Base-by-base conservation (phyloP, 2,113 vertebrate species). In the Paracanthobrama guichenoti region DNA sequence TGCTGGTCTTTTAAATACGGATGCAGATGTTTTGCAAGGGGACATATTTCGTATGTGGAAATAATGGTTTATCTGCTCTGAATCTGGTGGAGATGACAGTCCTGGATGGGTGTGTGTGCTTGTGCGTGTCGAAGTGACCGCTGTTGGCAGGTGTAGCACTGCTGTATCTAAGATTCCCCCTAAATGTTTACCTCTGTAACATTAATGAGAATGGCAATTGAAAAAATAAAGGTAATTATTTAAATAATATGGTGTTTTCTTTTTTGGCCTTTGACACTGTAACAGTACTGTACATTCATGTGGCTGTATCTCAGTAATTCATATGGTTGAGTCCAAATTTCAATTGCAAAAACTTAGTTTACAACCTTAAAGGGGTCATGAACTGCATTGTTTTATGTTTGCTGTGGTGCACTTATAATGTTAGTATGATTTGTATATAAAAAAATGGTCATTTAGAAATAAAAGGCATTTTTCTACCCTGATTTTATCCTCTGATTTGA, bases 151-250 rank as follows among this genome's bases (percentile, higher is more conserved):
- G 74, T 82, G 80, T 77, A 86, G 80, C 85, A 67, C 35, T 59
- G 46, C 66, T 77, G 14, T 77, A 28, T 53, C 20, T 81, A 66
- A 16, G 79, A 39, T 76, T 79, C 39, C 79, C 79, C 42, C 39
- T 77, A 73, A 55, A 86, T 69, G 60, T 76, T 82, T 86, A 86
- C 60, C 24, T 69, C 88, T 87, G 24, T 90, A 90, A 90, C 88
- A 85, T 85, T 86, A 85, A 76, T 90, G 81, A 87, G 55, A 81
- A 81, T 67, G 59, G 79, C 44, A 82, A 90, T 57, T 35, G 85
- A 91, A 81, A 55, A 87, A 88, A 85, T 87, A 72, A 2, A 26
- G 24, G 72, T 50, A 14, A 42, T 50, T 66, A 12, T 69, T 77
- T 69, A 62, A 67, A 46, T 71, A 64, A 66, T 67, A 81, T 50